Percentiles rank a stretch among this genome's conserved stretches.
These are phyloP conservation scores for Dasyornis broadbenti DNA, from an alignment of 2,113 vertebrate species.

Conservation along the genomic window DNA sequence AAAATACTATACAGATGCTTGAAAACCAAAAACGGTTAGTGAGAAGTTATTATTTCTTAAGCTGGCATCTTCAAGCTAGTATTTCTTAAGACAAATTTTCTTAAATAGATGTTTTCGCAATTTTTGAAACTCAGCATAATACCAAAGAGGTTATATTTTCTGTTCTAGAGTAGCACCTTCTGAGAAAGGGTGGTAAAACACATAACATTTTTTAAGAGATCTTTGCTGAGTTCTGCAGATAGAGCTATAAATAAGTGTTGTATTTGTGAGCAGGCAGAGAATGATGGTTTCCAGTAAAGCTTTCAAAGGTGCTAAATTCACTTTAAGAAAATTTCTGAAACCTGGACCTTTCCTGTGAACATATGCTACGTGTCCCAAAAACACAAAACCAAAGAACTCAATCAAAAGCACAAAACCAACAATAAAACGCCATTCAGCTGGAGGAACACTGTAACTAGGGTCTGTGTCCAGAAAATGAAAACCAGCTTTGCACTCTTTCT, in stretches of 20 bases:
- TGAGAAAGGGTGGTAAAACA: not conserved
- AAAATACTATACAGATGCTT: not conserved
- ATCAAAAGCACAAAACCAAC: not conserved
- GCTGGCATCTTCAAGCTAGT: not conserved
- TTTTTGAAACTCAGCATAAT: not conserved
- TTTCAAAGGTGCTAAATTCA: not conserved
- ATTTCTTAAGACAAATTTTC: not conserved
- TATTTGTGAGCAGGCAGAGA: not conserved
- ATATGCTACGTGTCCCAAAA: not conserved
- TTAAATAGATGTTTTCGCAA: not conserved
- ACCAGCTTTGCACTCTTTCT: not conserved
- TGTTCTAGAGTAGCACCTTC: not conserved
- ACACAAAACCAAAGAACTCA: not conserved
- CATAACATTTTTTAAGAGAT: not conserved
- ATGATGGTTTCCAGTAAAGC: not conserved
- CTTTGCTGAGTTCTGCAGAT: not conserved
- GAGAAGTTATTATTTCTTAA: not conserved
- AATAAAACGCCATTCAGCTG: not conserved
- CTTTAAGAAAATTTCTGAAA: not conserved
- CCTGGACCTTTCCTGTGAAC: not conserved
- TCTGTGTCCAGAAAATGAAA: constrained; percentile 28
- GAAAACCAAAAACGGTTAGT: not conserved
- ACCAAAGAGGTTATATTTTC: not conserved
- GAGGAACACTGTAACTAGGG: not conserved
- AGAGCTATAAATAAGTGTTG: not conserved